phyloP scores from a whole-genome alignment of 2,888 invertebrate species.

The Pseudeuparius sepicola region DNA sequence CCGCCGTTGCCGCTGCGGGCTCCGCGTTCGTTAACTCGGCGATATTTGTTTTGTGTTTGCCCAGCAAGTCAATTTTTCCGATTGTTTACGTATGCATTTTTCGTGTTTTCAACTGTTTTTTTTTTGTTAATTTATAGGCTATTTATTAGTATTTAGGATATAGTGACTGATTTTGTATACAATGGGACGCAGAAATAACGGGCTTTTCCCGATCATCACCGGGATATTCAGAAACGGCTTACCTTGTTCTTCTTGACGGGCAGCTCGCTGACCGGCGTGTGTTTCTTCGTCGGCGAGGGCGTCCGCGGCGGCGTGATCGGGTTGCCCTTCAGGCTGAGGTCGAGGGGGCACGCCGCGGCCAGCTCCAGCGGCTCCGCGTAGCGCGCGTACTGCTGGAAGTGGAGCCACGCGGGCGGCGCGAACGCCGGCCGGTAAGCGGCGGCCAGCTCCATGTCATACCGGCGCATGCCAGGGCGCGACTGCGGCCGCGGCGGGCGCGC shows the following conservation, averaged over 20 bases:
- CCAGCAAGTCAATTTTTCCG: no score
- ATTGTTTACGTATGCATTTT: no score
- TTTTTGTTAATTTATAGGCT: no score
- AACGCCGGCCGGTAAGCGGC: conserved; percentile 13
- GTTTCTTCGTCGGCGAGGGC: conserved; percentile 48
- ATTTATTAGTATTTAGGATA: no score
- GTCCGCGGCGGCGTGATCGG: conserved; percentile 71
- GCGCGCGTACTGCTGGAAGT: conserved; percentile 39
- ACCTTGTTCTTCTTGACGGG: conserved; percentile 37
- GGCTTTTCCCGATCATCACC: no score
- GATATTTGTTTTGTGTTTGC: no score
- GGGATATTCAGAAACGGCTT: no score
- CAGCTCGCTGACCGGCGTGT: conserved; percentile 26
- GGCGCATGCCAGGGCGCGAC: conserved; percentile 32
- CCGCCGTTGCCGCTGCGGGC: no score
- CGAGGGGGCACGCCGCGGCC: conserved; percentile 51
- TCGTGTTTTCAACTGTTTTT: no score
- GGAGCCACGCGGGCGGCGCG: conserved; percentile 27
- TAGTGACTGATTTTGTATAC: no score
- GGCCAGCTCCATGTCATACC: conserved; percentile 34
- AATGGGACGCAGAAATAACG: no score
- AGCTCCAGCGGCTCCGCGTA: conserved; percentile 49
- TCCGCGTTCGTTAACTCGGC: no score
- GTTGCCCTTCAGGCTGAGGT: conserved; percentile 60
- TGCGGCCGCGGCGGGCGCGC: conserved; percentile 27